phyloP scores from a whole-genome alignment of 2,113 vertebrate species.

The Aleadryas rufinucha region DNA sequence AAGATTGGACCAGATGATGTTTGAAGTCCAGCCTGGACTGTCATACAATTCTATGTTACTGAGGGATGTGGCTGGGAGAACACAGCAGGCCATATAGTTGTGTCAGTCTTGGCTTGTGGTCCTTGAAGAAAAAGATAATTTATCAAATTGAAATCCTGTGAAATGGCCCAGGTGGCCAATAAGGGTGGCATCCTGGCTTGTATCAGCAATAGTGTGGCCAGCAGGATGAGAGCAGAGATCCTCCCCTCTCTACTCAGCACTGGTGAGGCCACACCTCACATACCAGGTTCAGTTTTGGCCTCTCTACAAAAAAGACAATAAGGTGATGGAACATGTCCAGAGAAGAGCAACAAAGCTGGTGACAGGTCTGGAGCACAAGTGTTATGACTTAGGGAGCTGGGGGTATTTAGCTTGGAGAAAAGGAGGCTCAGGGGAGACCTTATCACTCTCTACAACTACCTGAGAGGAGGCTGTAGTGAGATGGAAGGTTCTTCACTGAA shows the following conservation, averaged over 20 bases:
- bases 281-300: not conserved
- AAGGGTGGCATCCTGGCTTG: not conserved
- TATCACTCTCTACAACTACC: not conserved
- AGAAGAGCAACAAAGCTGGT: not conserved
- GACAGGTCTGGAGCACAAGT: not conserved
- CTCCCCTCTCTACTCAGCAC: not conserved
- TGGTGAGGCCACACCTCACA: too few species aligned
- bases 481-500: not conserved
- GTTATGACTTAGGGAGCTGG: not conserved
- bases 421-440: not conserved
- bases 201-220: not conserved
- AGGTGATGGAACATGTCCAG: fast-evolving
- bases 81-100: not conserved
- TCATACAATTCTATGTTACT: not conserved
- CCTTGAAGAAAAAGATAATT: not conserved
- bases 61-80: not conserved
- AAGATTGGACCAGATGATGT: not conserved
- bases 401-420: not conserved
- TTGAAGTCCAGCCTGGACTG: not conserved
- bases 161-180: not conserved
- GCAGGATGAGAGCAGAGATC: not conserved
- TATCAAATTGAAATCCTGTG: not conserved
- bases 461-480: not conserved
- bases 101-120: not conserved
- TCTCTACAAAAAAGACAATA: not conserved